Conservation (phyloP, 2,797 vertebrate genomes). For the Buphagus erythrorhynchus region DNA sequence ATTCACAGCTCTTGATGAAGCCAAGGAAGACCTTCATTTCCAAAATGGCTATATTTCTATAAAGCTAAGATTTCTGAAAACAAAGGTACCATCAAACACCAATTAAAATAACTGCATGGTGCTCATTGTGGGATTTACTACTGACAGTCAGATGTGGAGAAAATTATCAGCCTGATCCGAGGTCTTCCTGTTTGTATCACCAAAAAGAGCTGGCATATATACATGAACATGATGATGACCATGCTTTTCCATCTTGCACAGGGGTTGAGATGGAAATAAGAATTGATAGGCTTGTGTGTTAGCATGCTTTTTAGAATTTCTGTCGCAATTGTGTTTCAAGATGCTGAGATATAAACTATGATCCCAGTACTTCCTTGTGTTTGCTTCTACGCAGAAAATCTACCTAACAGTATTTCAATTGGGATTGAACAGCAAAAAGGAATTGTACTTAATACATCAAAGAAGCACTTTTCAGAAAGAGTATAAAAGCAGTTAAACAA, state of each 20-base stretch:
- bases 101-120: background rate
- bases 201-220: background rate
- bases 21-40: background rate
- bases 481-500: background rate
- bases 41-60: background rate
- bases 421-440: background rate
- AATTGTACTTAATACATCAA: background rate
- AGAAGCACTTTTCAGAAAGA: background rate
- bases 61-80: background rate
- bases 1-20: background rate
- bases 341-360: background rate
- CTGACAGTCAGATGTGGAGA: background rate
- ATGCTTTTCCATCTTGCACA: background rate
- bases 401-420: background rate
- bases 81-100: background rate
- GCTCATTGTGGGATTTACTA: background rate
- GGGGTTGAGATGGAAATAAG: background rate
- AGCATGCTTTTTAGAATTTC: background rate
- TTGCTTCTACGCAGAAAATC: background rate
- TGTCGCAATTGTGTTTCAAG: background rate
- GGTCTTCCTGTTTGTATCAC: background rate
- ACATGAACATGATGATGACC: background rate
- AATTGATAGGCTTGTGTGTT: background rate
- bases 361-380: background rate
- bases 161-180: background rate